Conservation (phyloP, 2,888 invertebrate genomes). For the Cheilosia urbana region DNA sequence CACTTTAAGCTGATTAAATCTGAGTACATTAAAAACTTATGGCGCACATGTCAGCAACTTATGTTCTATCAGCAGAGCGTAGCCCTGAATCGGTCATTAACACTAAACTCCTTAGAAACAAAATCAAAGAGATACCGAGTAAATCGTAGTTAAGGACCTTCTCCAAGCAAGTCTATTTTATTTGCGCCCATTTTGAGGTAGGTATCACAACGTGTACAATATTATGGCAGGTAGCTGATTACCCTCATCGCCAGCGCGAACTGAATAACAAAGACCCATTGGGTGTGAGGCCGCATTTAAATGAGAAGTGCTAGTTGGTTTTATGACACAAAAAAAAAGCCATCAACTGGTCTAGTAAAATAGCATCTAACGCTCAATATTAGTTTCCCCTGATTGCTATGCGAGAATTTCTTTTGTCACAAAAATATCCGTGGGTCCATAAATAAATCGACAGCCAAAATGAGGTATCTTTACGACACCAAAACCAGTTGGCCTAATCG, state of each 20-base stretch:
- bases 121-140: not conserved
- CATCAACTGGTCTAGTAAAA: not conserved
- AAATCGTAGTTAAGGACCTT: not conserved
- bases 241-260: constrained; percentile 60
- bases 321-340: not conserved
- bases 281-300: constrained; percentile 23
- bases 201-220: constrained; percentile 33
- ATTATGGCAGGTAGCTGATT: constrained; percentile 62
- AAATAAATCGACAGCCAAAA: constrained; percentile 4
- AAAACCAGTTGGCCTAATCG: constrained; percentile 17
- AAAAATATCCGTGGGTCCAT: not conserved
- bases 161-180: not conserved
- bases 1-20: constrained; percentile 39
- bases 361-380: not conserved
- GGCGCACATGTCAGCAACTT: too few relatives aligned
- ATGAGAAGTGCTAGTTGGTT: constrained; percentile 1
- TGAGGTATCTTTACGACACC: not conserved
- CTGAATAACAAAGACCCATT: constrained; percentile 40
- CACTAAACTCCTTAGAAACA: constrained; percentile 32
- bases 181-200: constrained; percentile 52
- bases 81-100: constrained; percentile 17
- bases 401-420: too few relatives aligned
- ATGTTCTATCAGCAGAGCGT: not conserved
- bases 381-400: too few relatives aligned
- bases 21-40: not conserved